phyloP scores from a whole-genome alignment of 2,797 vertebrate species.

The Columba guinea region DNA sequence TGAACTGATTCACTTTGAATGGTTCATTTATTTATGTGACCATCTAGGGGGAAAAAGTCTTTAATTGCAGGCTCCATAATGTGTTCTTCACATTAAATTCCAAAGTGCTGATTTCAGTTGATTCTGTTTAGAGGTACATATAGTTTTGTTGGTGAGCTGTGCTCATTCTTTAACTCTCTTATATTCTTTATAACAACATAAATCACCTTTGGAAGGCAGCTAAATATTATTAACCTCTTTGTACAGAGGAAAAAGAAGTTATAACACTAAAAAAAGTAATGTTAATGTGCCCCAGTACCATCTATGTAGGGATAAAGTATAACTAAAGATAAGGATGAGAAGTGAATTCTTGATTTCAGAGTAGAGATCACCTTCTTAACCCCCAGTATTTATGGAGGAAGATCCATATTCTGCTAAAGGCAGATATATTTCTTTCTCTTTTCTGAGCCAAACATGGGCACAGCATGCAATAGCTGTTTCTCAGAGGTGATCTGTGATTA shows the following conservation, averaged over 20 bases:
- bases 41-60: constrained; percentile 69
- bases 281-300: neutral
- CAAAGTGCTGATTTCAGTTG: constrained; percentile 70
- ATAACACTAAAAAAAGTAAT: neutral
- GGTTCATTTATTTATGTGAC: constrained; percentile 72
- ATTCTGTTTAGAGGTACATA: constrained; percentile 68
- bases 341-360: neutral
- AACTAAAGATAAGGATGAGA: neutral
- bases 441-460: neutral
- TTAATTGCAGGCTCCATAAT: constrained; percentile 71
- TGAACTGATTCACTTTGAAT: constrained; percentile 69
- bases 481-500: neutral
- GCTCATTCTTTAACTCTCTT: constrained; percentile 12
- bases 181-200: neutral
- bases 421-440: neutral
- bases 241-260: neutral
- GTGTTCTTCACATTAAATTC: constrained; percentile 70
- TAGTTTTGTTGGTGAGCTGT: constrained; percentile 50
- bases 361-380: neutral
- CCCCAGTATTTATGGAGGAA: neutral
- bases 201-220: neutral
- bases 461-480: neutral
- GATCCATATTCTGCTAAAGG: neutral
- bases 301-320: neutral
- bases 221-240: neutral